Conservation (phyloP, 2,113 vertebrate genomes). For the Zosterops japonicus region DNA sequence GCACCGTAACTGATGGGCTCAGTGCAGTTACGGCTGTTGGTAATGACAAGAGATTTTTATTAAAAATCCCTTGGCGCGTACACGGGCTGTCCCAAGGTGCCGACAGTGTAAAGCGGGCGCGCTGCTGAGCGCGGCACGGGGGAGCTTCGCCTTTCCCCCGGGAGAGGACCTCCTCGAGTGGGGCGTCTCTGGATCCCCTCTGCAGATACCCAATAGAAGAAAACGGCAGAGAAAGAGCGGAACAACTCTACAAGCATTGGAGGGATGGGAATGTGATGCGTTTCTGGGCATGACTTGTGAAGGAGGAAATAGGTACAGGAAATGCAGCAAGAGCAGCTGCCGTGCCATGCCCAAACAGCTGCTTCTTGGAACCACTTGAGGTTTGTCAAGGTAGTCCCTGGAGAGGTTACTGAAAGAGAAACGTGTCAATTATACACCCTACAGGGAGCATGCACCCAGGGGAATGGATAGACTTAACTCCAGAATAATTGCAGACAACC, state of each 20-base stretch:
- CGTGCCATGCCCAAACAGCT: fast-evolving
- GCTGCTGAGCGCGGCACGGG: fast-evolving
- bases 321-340: not conserved
- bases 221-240: fast-evolving
- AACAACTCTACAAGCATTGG: fast-evolving
- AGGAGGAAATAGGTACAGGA: not conserved
- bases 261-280: not conserved
- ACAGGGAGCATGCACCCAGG: not conserved
- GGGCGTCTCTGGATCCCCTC: not conserved
- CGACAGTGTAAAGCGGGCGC: fast-evolving
- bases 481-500: not conserved
- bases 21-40: fast-evolving
- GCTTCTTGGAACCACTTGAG: not conserved
- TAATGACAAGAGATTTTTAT: fast-evolving
- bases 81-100: fast-evolving
- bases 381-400: not conserved
- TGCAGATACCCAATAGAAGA: not conserved
- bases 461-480: not conserved
- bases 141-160: not conserved
- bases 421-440: no score
- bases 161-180: fast-evolving
- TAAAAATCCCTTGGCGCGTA: fast-evolving
- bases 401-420: not conserved
- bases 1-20: fast-evolving
- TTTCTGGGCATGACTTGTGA: not conserved